Base-by-base conservation (phyloP, 2,113 vertebrate species). In the Grammomys surdaster region DNA sequence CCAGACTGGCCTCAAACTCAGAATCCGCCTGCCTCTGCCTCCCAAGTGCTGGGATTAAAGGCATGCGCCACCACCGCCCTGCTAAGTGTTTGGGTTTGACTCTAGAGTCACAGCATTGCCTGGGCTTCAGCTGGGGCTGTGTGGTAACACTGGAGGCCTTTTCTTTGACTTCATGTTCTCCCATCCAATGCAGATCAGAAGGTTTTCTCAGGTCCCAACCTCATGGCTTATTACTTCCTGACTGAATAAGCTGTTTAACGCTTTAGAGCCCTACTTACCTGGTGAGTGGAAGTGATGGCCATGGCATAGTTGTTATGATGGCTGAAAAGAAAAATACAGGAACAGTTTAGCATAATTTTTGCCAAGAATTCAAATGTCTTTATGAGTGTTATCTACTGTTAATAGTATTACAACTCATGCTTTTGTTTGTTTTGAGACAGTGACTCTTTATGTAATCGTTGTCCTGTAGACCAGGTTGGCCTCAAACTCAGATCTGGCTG, bases 321-420 rank as follows among this genome's bases (percentile, higher is more conserved):
- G 89, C 54, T 72, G 48, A 33, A 72, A 88, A 90, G 48, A 90
- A n/a, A 65, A 81, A 72, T 3, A 40, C 24, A 14, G 17, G 80
- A 80, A 77, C 72, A 87, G 70, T 67, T 94, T 26, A 63, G 9
- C 24, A 14, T 69, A 48, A 58, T 65, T 89, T 95, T 89, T 96
- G 58, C 33, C 76, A 93, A 40, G 56, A 95, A 75, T n/a, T 1
- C 31, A 73, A 92, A 65, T 46, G 65, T 86, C 78, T 81, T 20
- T 48, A 48, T 6, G 31, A 24, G 3, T 31, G 16, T 89, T 94
- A 76, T 46, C 48, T 78, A n/a, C n/a, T 33, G 54, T 69, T 77
- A 58, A 82, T 92, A 78, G 31, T 60, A 12, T 22, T n/a, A 81
- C 4, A 81, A 81, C 51, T 81, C 10, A 56, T n/a, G n/a, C 33